Evolutionary conservation across 2,113 vertebrate genomes (phyloP).

Genomic region (Saiga tatarica): DNA sequence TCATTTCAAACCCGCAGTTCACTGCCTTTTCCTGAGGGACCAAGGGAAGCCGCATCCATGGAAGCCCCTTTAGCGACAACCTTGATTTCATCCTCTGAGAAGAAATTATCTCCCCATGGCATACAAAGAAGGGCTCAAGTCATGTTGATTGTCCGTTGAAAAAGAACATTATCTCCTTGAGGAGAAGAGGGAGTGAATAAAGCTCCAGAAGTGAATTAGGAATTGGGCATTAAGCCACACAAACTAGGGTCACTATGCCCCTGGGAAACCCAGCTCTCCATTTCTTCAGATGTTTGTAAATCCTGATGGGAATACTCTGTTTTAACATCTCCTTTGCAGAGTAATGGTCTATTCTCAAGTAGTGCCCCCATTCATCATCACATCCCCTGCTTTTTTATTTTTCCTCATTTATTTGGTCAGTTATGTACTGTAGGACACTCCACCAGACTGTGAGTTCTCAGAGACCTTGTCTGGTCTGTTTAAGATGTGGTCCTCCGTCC

Average conservation of each 20-base stretch:
- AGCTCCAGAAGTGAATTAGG: neutral
- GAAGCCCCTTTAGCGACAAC: neutral
- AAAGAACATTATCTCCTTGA: neutral
- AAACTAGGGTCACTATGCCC: neutral
- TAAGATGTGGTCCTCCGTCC: neutral
- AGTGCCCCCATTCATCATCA: neutral
- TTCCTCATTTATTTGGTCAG: neutral
- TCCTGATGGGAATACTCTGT: neutral
- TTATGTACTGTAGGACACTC: neutral
- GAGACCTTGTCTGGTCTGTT: neutral
- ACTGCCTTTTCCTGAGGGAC: neutral
- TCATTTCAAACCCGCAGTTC: neutral
- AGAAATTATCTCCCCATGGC: neutral
- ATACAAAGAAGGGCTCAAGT: neutral
- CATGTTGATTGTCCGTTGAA: neutral
- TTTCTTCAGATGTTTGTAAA: neutral
- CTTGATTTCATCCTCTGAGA: neutral
- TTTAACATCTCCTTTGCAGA: neutral
- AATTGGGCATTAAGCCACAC: neutral
- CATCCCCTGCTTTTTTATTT: too few relatives aligned
- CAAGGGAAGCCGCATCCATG: neutral
- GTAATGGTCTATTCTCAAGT: neutral
- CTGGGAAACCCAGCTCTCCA: neutral
- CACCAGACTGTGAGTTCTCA: neutral
- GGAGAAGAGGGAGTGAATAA: neutral